Conservation (phyloP, 2,113 vertebrate species). For the Benitochromis conjunctus region DNA sequence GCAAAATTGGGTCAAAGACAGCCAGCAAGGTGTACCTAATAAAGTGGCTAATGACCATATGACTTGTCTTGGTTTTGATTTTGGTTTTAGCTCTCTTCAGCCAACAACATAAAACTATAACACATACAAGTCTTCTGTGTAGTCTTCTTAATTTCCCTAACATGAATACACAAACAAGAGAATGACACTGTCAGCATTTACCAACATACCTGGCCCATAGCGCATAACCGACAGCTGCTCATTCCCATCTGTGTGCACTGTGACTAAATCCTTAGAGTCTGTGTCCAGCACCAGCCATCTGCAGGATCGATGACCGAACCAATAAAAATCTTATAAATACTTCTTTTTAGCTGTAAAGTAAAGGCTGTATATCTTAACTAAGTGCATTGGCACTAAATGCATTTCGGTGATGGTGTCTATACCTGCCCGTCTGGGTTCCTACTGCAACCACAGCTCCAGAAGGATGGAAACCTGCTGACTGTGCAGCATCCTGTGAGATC, state of each 20-base stretch:
- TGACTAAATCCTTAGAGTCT: constrained; percentile 94
- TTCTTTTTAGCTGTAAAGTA: background rate
- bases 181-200: background rate
- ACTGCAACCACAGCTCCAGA: constrained; percentile 90
- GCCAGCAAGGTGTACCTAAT: background rate
- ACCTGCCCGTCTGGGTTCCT: constrained; percentile 94
- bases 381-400: background rate
- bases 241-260: constrained; percentile 95
- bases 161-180: background rate
- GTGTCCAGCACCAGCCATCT: constrained; percentile 99
- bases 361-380: background rate
- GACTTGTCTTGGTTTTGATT: background rate
- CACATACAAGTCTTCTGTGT: background rate
- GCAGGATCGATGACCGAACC: constrained; percentile 29
- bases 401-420: background rate
- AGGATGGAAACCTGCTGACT: constrained; percentile 94
- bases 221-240: constrained; percentile 96
- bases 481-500: constrained; percentile 84
- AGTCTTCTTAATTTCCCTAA: background rate
- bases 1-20: background rate
- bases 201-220: constrained; percentile 86
- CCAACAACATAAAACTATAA: background rate
- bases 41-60: background rate
- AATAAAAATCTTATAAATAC: background rate
- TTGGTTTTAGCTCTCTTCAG: background rate